Evolutionary conservation across 2,888 invertebrate species (phyloP).

Genomic region (Sarcophaga rosellei): DNA sequence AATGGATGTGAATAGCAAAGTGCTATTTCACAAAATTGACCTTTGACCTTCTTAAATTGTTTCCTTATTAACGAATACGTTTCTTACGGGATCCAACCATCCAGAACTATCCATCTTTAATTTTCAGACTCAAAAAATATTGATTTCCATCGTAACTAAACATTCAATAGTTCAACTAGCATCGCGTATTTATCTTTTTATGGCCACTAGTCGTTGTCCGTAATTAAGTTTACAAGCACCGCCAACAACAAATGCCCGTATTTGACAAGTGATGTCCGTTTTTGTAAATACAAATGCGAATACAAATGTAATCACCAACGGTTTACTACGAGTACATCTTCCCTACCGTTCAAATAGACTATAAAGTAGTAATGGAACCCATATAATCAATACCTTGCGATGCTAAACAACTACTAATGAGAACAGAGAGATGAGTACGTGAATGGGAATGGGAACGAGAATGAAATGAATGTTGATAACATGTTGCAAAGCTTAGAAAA

Average conservation of each 20-base stretch:
- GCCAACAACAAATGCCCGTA: background rate
- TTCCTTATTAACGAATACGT: too few relatives aligned
- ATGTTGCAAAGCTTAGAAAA: constrained; percentile 10
- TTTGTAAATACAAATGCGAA: constrained; percentile 17
- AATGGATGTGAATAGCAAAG: too few relatives aligned
- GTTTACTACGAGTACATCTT: too few relatives aligned
- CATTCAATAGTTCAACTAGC: background rate
- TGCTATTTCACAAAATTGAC: too few relatives aligned
- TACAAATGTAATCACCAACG: background rate
- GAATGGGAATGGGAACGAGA: too few relatives aligned
- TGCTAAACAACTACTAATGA: background rate
- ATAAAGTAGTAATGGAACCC: background rate
- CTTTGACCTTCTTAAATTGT: too few relatives aligned
- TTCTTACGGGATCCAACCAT: too few relatives aligned
- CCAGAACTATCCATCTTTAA: fast-evolving
- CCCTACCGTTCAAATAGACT: too few relatives aligned
- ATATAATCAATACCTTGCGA: constrained; percentile 18
- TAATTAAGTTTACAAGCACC: background rate
- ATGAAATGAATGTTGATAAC: too few relatives aligned
- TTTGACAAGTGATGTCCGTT: background rate
- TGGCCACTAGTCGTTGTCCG: background rate
- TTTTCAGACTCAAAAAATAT: background rate
- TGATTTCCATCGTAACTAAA: background rate
- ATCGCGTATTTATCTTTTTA: background rate
- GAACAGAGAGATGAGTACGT: too few relatives aligned